Conservation (phyloP, 2,797 vertebrate species). For the Xiphophorus birchmanni region DNA sequence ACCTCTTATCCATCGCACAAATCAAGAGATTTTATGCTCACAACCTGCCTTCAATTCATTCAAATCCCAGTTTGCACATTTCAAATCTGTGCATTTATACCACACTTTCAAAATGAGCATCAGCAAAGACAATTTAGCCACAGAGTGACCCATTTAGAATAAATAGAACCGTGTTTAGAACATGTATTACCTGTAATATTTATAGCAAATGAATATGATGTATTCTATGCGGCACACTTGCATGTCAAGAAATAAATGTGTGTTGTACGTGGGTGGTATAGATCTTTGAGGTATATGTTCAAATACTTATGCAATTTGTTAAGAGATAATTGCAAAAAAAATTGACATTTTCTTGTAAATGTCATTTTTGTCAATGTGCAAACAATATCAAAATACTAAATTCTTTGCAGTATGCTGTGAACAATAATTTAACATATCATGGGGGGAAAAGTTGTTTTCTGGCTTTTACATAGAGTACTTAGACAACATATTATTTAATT, state of each 20-base stretch:
- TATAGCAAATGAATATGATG: slow-evolving; percentile 28
- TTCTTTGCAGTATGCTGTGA: slow-evolving; percentile 66
- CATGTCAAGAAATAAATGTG: slow-evolving; percentile 67
- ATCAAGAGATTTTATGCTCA: slow-evolving; percentile 13
- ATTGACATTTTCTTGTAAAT: slow-evolving; percentile 68
- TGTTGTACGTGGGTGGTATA: slow-evolving; percentile 59
- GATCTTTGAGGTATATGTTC: slow-evolving; percentile 62
- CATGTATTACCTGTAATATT: slow-evolving; percentile 35
- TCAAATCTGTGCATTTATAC: slow-evolving; percentile 14
- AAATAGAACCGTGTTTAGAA: slow-evolving; percentile 26
- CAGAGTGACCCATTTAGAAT: slow-evolving; percentile 36
- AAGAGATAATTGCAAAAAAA: slow-evolving; percentile 71
- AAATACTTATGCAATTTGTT: slow-evolving; percentile 82
- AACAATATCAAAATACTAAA: slow-evolving; percentile 57
- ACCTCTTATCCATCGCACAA: slow-evolving; percentile 13
- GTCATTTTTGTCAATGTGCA: slow-evolving; percentile 65
- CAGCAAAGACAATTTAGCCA: slow-evolving; percentile 11
- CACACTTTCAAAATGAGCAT: slow-evolving; percentile 10
- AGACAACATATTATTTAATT: slow-evolving; percentile 70
- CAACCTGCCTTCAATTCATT: slow-evolving; percentile 18
- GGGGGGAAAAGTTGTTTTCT: slow-evolving; percentile 67
- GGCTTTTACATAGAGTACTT: slow-evolving; percentile 68
- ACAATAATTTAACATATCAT: slow-evolving; percentile 75
- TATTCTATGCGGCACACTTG: slow-evolving; percentile 53
- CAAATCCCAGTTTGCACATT: slow-evolving; percentile 27